Evolutionary conservation across 1,140 invertebrate species (phyloP).

Genomic region (Heliothis subflexa): DNA sequence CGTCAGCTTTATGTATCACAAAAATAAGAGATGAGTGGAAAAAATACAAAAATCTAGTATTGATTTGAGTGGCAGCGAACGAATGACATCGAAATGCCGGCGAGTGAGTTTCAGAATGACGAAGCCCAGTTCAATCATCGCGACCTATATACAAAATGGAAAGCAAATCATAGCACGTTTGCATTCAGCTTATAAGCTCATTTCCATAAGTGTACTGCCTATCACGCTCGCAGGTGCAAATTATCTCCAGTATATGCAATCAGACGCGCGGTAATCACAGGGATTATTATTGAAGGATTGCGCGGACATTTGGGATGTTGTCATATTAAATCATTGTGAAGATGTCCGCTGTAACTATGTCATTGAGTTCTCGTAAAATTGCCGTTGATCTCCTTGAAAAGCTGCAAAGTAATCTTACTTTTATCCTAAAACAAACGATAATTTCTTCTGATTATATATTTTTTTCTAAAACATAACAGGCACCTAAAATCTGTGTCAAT

Average conservation of each 20-base stretch:
- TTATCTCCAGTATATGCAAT: slow-evolving; percentile 46
- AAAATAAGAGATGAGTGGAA: neutral
- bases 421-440: too few species aligned
- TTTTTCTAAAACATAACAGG: neutral
- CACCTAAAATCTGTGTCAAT: neutral
- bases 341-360: neutral
- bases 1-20: neutral
- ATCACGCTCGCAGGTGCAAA: slow-evolving; percentile 40
- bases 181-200: slow-evolving; percentile 55
- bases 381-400: too few species aligned
- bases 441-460: too few species aligned
- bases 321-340: slow-evolving; percentile 26
- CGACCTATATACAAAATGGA: slow-evolving; percentile 52
- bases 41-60: slow-evolving; percentile 30
- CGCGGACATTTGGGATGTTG: slow-evolving; percentile 10
- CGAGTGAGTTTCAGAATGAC: neutral
- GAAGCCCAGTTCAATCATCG: slow-evolving; percentile 48
- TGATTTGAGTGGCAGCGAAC: slow-evolving; percentile 42
- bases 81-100: slow-evolving; percentile 44
- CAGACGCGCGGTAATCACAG: slow-evolving; percentile 27
- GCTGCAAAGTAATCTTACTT: too few species aligned
- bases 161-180: slow-evolving; percentile 54
- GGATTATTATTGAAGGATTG: slow-evolving; percentile 39
- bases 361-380: too few species aligned
- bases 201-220: slow-evolving; percentile 52